Base-by-base conservation (phyloP, 2,797 vertebrate genomes). In the Galago senegalensis region DNA sequence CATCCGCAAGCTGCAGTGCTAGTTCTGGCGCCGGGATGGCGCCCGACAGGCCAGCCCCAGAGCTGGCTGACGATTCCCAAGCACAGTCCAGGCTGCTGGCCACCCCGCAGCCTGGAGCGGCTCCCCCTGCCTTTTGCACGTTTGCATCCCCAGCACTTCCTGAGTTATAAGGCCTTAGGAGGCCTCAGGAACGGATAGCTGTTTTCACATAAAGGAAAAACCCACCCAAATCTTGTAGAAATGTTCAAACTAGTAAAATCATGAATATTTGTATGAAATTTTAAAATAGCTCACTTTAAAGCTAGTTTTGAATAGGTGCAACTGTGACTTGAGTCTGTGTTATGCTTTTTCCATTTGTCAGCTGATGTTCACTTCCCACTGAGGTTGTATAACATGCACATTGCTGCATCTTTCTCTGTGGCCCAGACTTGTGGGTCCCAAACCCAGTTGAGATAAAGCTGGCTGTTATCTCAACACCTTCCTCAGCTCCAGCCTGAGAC, bases 1-100 rank as follows among this genome's bases (percentile, higher is more conserved):
- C 98, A 99, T 99, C 97, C 99, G 99, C 98, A 99, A 99, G 96
- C 98, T 99, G 96, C 99, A 99, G 98, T 99, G 99, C 98, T 99
- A 99, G 98, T 40, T 40, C 40, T 40, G 40, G 40, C 40, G 40
- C 40, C 40, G 40, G 40, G 40, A 40, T 1, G 7, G 75, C 58
- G 16, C 58, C 46, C 1, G 1, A 34, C 37, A 17, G 79, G 79
- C 56, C 73, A 11, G 27, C 92, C 43, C 56, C 76, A 0, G 53
- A 61, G 87, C 96, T 67, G 1, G 83, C 75, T 34, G 56, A 63
- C 25, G 29, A 40, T 31, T 84, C 93, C 94, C 87, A 67, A 89
- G 92, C 61, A 12, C 93, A 60, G 85, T 61, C 61, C 76, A 3
- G 40, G 67, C 13, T 2, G 77, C 76, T 1, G 31, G 67, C 13